Percentiles rank a stretch among this genome's conserved stretches.
phyloP scores from a whole-genome alignment of 2,113 vertebrate species.

The Pangasianodon hypophthalmus region DNA sequence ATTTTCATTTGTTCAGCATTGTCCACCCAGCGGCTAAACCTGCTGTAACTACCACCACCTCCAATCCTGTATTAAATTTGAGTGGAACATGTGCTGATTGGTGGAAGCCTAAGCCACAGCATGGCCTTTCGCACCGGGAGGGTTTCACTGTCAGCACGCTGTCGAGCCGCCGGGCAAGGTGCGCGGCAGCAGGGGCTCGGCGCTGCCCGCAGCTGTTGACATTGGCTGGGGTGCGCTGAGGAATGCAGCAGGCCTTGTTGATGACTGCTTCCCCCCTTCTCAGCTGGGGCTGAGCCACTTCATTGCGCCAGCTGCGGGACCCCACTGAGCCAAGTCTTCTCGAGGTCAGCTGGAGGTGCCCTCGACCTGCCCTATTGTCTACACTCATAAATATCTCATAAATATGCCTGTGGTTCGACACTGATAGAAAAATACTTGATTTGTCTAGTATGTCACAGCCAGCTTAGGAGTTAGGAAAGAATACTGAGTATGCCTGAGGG shows the following conservation, averaged over 20 bases:
- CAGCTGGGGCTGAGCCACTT: slow-evolving; percentile 31
- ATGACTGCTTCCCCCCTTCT: slow-evolving; percentile 38
- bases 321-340: slow-evolving; percentile 41
- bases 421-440: slow-evolving; percentile 36
- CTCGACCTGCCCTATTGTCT: slow-evolving; percentile 43
- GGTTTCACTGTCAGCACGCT: slow-evolving; percentile 39
- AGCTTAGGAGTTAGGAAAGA: slow-evolving; percentile 24
- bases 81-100: slow-evolving; percentile 26
- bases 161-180: slow-evolving; percentile 35
- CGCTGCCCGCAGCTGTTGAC: slow-evolving; percentile 56
- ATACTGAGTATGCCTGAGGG: slow-evolving; percentile 32
- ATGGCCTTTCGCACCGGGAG: slow-evolving; percentile 30
- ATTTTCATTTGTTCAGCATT: slow-evolving; percentile 18
- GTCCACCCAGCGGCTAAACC: not conserved
- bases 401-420: slow-evolving; percentile 35
- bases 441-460: slow-evolving; percentile 25
- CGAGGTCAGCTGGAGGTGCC: slow-evolving; percentile 52
- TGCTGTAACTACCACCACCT: not conserved
- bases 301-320: slow-evolving; percentile 22
- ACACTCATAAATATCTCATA: slow-evolving; percentile 12
- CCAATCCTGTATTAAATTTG: not conserved
- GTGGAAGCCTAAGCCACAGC: slow-evolving; percentile 36
- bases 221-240: slow-evolving; percentile 53
- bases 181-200: slow-evolving; percentile 30
- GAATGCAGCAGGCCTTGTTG: slow-evolving; percentile 57